phyloP scores from a whole-genome alignment of 2,113 vertebrate genomes.

The Spilogale gracilis region DNA sequence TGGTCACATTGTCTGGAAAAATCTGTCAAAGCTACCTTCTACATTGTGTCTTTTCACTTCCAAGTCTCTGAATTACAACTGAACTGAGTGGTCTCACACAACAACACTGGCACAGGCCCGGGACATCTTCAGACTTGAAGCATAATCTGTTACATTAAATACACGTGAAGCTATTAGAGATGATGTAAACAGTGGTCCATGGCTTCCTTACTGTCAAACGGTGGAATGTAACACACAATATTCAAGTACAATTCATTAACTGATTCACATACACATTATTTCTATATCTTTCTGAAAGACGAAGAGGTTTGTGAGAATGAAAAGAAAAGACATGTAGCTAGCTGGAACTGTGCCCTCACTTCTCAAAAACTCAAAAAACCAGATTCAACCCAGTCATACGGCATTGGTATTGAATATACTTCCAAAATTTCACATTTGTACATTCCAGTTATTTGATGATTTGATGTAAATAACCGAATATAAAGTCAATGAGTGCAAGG shows the following conservation, averaged over 20 bases:
- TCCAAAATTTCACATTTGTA: not conserved
- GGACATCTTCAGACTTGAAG: not conserved
- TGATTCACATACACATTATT: not conserved
- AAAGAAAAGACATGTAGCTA: not conserved
- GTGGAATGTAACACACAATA: not conserved
- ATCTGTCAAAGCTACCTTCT: not conserved
- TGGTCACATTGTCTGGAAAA: constrained; percentile 13
- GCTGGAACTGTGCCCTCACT: not conserved
- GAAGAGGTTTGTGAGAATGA: no score
- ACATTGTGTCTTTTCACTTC: not conserved
- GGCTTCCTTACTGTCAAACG: not conserved
- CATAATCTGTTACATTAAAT: not conserved
- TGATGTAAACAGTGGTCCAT: not conserved
- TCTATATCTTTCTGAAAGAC: constrained; percentile 17
- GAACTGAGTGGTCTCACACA: not conserved
- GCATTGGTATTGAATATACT: not conserved
- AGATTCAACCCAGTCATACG: not conserved
- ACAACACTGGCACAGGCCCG: not conserved
- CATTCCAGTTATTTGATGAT: not conserved
- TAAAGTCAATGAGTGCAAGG: constrained; percentile 18
- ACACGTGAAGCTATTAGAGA: not conserved
- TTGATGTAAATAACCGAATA: not conserved
- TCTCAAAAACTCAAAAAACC: not conserved
- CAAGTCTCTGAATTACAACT: not conserved
- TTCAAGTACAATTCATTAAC: constrained; percentile 33